Evolutionary conservation across 2,113 vertebrate species (phyloP), one percentile per base, ranked within the genome.

Genomic region (Rattus rattus): DNA sequence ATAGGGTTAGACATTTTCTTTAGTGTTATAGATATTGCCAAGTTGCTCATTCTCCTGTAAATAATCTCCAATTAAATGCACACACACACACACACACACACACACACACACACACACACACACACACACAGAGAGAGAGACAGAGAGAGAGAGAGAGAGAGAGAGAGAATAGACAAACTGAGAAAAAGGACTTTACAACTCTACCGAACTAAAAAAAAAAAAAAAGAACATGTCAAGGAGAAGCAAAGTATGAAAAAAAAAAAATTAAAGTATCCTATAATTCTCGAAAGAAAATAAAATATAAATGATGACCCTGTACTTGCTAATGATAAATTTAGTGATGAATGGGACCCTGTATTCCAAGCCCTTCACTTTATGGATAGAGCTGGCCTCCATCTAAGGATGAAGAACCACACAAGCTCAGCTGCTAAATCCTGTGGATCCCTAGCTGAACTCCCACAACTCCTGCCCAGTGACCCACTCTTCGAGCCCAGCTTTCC

Each of bases 251-350:
- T 80, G 39, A 17, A 92, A 88, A 47, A 94, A 49, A 95, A 94
- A 43, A 2, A 43, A 43, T 43, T 43, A 43, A 43, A 43, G 43
- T 43, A 43, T 43, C 43, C 43, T 43, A 43, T 43, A 43, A 43
- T 43, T 43, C 43, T 43, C 43, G 43, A 43, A 43, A 43, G 43
- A 43, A 43, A 43, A 43, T 43, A 43, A 43, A 90, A 90, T 72
- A 91, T 86, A 59, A 94, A 94, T 72, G 61, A 33, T 88, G 80
- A 96, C 95, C 90, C 73, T 94, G 95, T 69, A 97, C 92, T 97
- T 92, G 54, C 43, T 91, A 70, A 67, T 26, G 90, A 96, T 95
- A 93, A 94, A 96, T 92, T 88, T 77, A 94, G 65, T 33, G 90
- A 95, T 69, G 70, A 39, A 92, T 94, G 26, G 22, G 61, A 77